A percentile compares a stretch with the other conserved stretches of the same genome.
Conservation (phyloP, 2,797 vertebrate genomes). For the Chelon labrosus region DNA sequence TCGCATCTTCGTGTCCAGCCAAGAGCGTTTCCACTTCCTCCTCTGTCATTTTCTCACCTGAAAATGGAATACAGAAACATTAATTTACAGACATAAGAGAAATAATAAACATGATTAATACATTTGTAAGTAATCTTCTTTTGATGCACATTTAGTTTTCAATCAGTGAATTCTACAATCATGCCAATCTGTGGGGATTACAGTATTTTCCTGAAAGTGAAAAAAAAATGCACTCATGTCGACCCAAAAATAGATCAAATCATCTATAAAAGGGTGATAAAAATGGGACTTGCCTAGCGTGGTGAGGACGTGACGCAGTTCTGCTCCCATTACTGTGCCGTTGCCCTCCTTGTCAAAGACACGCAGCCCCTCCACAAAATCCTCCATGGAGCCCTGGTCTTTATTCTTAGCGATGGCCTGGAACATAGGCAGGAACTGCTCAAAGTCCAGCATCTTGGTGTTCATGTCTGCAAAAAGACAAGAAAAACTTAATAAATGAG, state of each 20-base stretch:
- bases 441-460: constrained; percentile 92
- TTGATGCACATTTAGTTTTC: background rate
- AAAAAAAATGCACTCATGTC: background rate
- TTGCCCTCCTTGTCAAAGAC: constrained; percentile 99
- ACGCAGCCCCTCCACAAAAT: constrained; percentile 94
- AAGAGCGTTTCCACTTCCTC: constrained; percentile 95
- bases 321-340: constrained; percentile 96
- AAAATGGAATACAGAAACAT: background rate
- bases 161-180: background rate
- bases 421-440: constrained; percentile 97
- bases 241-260: background rate
- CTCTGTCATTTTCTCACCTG: constrained; percentile 97
- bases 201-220: background rate
- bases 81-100: background rate
- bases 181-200: background rate
- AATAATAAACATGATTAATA: background rate
- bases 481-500: background rate
- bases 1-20: constrained; percentile 94
- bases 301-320: constrained; percentile 95
- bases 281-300: constrained; percentile 87
- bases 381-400: constrained; percentile 95
- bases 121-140: too few relatives aligned
- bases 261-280: background rate
- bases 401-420: constrained; percentile 97
- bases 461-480: constrained; percentile 89